Conservation (phyloP, 2,797 vertebrate species). For the Stomatorhinus walkeri region DNA sequence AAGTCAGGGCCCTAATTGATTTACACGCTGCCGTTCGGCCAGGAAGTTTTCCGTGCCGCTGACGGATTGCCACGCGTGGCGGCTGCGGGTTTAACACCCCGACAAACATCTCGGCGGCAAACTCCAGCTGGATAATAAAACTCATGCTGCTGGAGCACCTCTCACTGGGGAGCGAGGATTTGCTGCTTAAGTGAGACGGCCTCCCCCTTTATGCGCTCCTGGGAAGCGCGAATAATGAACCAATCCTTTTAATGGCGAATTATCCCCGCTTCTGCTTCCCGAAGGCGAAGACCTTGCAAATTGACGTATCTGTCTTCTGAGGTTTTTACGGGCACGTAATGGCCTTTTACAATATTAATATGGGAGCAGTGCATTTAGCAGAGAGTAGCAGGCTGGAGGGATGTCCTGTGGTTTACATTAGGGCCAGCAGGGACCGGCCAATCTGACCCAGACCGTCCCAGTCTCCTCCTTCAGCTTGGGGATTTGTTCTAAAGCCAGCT, state of each 20-base stretch:
- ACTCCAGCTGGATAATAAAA: slow-evolving; percentile 76
- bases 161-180: slow-evolving; percentile 77
- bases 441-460: background rate
- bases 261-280: slow-evolving; percentile 84
- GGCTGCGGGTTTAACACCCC: slow-evolving; percentile 75
- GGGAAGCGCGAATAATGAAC: slow-evolving; percentile 80
- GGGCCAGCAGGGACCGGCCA: slow-evolving; percentile 81
- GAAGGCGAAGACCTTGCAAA: slow-evolving; percentile 83
- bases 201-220: slow-evolving; percentile 74
- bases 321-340: slow-evolving; percentile 89
- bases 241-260: slow-evolving; percentile 86
- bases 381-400: slow-evolving; percentile 81
- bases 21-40: slow-evolving; percentile 69
- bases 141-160: slow-evolving; percentile 69
- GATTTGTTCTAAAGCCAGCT: slow-evolving; percentile 94
- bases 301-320: slow-evolving; percentile 92
- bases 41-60: slow-evolving; percentile 71
- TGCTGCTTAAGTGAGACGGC: slow-evolving; percentile 79
- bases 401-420: slow-evolving; percentile 83
- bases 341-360: slow-evolving; percentile 99
- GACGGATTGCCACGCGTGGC: slow-evolving; percentile 76
- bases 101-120: slow-evolving; percentile 85
- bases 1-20: slow-evolving; percentile 76
- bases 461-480: slow-evolving; percentile 71
- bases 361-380: slow-evolving; percentile 94